phyloP scores from a whole-genome alignment of 2,888 invertebrate genomes.

The Spodoptera exigua region DNA sequence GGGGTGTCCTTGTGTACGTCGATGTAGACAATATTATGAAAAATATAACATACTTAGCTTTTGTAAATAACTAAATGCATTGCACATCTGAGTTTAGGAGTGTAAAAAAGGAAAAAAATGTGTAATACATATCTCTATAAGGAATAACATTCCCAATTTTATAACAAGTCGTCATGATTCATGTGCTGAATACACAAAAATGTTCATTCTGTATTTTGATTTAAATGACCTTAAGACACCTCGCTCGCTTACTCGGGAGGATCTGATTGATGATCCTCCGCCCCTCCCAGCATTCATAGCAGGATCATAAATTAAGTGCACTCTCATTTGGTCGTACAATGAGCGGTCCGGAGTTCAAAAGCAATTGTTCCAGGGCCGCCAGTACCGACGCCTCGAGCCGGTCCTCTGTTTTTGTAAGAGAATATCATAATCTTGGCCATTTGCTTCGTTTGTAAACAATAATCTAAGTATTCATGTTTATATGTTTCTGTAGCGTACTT shows the following conservation, averaged over 20 bases:
- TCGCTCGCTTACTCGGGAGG: conserved; percentile 50
- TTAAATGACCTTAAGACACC: conserved; percentile 52
- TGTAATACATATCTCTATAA: too few species aligned
- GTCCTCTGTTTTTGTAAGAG: conserved; percentile 49
- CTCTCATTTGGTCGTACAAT: conserved; percentile 61
- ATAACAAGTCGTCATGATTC: conserved; percentile 2
- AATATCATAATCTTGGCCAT: conserved; percentile 58
- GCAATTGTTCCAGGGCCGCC: conserved; percentile 61
- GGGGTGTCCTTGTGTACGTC: too few species aligned
- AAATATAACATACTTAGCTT: too few species aligned
- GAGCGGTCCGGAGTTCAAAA: conserved; percentile 58
- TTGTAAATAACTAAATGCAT: too few species aligned
- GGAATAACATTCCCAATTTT: too few species aligned
- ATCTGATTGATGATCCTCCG: conserved; percentile 67
- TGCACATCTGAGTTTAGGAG: too few species aligned
- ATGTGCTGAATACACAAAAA: conserved; percentile 42
- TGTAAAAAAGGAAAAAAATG: too few species aligned
- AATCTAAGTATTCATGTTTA: conserved; percentile 55
- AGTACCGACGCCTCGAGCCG: too few species aligned
- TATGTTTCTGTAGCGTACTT: conserved; percentile 25
- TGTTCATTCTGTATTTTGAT: conserved; percentile 45
- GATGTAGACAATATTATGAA: too few species aligned
- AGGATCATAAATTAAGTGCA: conserved; percentile 74
- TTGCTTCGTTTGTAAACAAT: conserved; percentile 50
- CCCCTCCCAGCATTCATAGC: conserved; percentile 54